A percentile compares a stretch with the other conserved stretches of the same genome.
Evolutionary conservation across 2,113 vertebrate genomes (phyloP).

Genomic region (Catagonus wagneri): DNA sequence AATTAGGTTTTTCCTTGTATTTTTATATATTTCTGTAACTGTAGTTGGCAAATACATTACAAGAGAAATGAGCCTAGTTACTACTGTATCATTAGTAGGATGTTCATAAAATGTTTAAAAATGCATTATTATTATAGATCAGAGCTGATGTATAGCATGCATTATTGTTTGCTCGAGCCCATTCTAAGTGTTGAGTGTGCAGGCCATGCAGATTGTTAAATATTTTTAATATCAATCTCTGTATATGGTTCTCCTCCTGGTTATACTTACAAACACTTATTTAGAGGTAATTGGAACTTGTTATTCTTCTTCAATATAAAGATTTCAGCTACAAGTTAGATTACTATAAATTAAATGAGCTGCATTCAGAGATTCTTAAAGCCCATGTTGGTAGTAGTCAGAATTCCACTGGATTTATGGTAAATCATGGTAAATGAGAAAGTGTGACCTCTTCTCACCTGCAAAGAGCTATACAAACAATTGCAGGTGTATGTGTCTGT

Average conservation of each 20-base stretch:
- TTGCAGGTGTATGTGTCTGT: neutral
- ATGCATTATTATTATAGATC: neutral
- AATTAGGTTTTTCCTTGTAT: neutral
- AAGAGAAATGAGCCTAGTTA: neutral
- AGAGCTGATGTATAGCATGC: neutral
- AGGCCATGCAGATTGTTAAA: neutral
- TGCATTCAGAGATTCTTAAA: neutral
- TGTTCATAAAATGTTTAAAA: neutral
- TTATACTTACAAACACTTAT: neutral
- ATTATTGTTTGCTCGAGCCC: neutral
- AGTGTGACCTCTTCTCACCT: neutral
- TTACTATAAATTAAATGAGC: conserved; percentile 49
- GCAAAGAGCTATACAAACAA: neutral
- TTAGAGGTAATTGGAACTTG: conserved; percentile 24
- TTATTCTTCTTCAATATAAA: neutral
- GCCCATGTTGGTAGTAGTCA: neutral
- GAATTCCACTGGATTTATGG: neutral
- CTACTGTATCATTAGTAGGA: neutral
- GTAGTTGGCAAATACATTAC: neutral
- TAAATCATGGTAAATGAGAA: neutral
- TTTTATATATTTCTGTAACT: neutral
- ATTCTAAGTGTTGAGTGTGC: neutral
- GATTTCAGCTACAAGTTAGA: neutral
- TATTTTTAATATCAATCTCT: neutral
- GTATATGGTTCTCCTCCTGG: neutral